Conservation (phyloP, 2,113 vertebrate genomes). For the Hypomesus transpacificus region DNA sequence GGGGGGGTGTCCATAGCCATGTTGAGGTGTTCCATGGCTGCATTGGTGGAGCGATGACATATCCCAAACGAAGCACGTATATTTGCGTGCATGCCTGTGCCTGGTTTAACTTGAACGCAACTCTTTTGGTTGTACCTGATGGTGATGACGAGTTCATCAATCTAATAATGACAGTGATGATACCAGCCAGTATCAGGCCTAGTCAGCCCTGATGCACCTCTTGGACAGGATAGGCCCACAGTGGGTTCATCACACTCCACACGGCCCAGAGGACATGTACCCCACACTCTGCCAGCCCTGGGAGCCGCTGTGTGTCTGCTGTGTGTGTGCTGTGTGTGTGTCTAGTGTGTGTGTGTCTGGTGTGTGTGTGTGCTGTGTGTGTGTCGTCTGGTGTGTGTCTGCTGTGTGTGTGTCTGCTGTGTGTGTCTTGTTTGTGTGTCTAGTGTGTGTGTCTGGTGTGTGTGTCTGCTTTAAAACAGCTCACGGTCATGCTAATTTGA, state of each 20-base stretch:
- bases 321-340: background rate
- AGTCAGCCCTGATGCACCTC: background rate
- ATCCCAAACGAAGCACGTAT: too few species aligned
- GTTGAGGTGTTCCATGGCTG: too few species aligned
- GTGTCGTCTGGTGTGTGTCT: background rate
- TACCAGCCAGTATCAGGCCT: too few species aligned
- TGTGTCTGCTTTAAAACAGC: background rate
- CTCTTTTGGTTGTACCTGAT: too few species aligned
- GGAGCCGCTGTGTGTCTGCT: background rate
- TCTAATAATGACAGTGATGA: too few species aligned
- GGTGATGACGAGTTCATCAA: too few species aligned
- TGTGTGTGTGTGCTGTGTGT: background rate
- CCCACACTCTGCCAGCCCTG: background rate
- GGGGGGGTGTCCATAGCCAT: too few species aligned
- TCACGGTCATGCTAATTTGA: too few species aligned
- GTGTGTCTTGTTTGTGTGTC: background rate
- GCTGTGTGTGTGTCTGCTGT: background rate
- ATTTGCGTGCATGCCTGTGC: too few species aligned
- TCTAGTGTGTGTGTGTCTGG: background rate
- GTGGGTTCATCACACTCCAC: background rate
- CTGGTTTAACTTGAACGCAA: too few species aligned
- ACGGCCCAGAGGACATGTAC: background rate
- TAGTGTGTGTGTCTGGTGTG: background rate
- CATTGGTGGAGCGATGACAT: too few species aligned
- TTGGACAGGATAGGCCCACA: background rate